Evolutionary conservation across 2,113 vertebrate species (phyloP).

Genomic region (Lasiurus borealis): DNA sequence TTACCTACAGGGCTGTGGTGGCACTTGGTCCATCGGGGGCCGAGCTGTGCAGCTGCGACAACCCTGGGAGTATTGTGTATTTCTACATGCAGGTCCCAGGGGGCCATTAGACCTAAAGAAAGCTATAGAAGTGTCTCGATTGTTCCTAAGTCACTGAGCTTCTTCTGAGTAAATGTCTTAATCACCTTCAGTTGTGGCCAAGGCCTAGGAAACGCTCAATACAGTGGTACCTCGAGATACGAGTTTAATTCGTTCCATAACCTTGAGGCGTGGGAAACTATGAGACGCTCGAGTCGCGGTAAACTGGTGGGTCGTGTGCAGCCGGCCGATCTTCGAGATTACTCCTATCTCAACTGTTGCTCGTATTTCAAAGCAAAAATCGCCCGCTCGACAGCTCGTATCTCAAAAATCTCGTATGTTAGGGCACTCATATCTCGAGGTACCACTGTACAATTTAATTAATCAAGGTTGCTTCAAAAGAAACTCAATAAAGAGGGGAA

Average conservation of each 20-base stretch:
- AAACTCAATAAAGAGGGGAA: not conserved
- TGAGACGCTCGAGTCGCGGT: too few species aligned
- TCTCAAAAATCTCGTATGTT: too few species aligned
- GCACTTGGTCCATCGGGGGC: not conserved
- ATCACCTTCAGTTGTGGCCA: not conserved
- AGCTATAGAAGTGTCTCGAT: not conserved
- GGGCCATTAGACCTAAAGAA: not conserved
- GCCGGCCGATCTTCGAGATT: too few species aligned
- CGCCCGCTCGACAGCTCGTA: too few species aligned
- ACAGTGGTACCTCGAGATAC: too few species aligned
- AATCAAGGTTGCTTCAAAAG: constrained; percentile 11
- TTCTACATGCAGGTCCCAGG: not conserved
- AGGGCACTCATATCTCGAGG: too few species aligned
- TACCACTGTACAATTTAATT: not conserved
- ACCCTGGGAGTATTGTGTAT: too few species aligned
- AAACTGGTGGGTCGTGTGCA: too few species aligned
- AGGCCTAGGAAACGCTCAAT: not conserved
- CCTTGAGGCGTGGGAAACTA: too few species aligned
- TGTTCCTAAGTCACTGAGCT: not conserved
- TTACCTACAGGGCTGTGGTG: constrained; percentile 33
- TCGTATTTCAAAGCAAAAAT: too few species aligned
- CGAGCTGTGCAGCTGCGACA: not conserved
- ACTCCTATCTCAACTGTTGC: too few species aligned
- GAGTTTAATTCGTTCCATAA: too few species aligned
- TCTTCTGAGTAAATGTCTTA: not conserved